Conservation (phyloP, 2,113 vertebrate genomes). For the Cyprinodon variegatus region DNA sequence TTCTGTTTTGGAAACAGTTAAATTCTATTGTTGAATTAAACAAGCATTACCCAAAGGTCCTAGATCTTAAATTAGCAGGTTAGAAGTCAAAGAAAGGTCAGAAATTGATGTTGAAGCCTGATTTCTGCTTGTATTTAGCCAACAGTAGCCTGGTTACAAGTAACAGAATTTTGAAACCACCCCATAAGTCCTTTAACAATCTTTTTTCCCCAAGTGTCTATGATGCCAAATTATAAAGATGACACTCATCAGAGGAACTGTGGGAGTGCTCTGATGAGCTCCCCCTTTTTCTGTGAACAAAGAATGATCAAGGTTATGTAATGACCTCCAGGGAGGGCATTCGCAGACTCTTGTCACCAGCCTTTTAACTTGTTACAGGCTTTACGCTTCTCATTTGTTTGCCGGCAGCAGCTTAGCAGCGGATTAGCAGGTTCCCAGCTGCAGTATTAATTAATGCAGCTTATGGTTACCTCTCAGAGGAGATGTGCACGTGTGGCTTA, state of each 20-base stretch:
- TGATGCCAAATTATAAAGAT: slow-evolving; percentile 59
- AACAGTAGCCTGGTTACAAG: background rate
- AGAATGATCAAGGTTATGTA: slow-evolving; percentile 76
- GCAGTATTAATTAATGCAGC: slow-evolving; percentile 78
- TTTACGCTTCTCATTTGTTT: slow-evolving; percentile 81
- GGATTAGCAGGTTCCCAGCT: slow-evolving; percentile 74
- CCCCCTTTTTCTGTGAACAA: slow-evolving; percentile 73
- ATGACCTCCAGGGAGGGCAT: slow-evolving; percentile 73
- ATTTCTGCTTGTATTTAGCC: slow-evolving; percentile 32
- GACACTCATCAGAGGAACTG: slow-evolving; percentile 64
- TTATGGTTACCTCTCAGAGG: slow-evolving; percentile 63
- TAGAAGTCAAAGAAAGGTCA: background rate
- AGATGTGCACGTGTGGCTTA: slow-evolving; percentile 28
- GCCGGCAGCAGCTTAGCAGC: slow-evolving; percentile 71
- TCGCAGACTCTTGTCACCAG: slow-evolving; percentile 60
- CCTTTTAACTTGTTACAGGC: slow-evolving; percentile 73
- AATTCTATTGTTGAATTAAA: background rate
- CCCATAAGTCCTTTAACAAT: slow-evolving; percentile 17
- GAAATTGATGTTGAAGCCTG: slow-evolving; percentile 16
- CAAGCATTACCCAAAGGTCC: background rate
- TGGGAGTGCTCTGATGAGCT: slow-evolving; percentile 67
- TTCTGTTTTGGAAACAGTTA: background rate
- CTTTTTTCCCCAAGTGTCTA: slow-evolving; percentile 43
- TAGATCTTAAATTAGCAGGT: too few relatives aligned
- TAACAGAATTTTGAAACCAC: background rate